Evolutionary conservation across 2,888 invertebrate species (phyloP), one percentile per base, ranked within the genome.

Genomic region (Trichopoda pennipes): DNA sequence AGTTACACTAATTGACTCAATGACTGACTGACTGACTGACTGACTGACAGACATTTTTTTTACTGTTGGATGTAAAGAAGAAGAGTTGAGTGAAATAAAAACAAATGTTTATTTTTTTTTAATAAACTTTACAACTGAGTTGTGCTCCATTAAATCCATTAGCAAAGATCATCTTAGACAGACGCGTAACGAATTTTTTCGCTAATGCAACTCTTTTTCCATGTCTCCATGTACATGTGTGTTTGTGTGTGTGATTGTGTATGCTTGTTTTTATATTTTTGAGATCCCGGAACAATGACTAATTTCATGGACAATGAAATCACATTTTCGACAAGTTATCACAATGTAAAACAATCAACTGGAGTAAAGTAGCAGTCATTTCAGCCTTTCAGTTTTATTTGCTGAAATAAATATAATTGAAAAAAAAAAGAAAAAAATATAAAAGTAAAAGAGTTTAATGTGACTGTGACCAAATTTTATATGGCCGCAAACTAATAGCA

Each of bases 291-390:
- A 82, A 82, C 75, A 82, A 79, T 82, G 79, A 82, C 82, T 82
- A 82, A 82, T 82, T 82, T 82, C 82, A 79, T 79, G 75, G 66
- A 76, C 79, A 79, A 75, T 82, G 56, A 82, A 82, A 82, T 75
- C 75, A 72, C 72, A 82, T 79, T 79, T 79, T 79, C 66, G 81
- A 79, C 82, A 82, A 79, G 75, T 79, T 82, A 58, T 61, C 79
- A 58, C 61, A 76, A 76, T 53, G 44, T 75, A 53, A 70, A 75
- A 69, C 70, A 70, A 69, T 70, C 75, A 64, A 58, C 10, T 38
- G 12, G 12, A 38, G 58, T 53, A 12, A 74, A 73, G 16, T 17
- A 73, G 69, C 63, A 80, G 74, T 69, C 66, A 69, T 23, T 53
- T 6, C 28, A 9, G n/a, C 38, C n/a, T 2, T 14, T 14, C 12